Conservation (phyloP, 2,888 invertebrate genomes). For the Oasisia sp. region DNA sequence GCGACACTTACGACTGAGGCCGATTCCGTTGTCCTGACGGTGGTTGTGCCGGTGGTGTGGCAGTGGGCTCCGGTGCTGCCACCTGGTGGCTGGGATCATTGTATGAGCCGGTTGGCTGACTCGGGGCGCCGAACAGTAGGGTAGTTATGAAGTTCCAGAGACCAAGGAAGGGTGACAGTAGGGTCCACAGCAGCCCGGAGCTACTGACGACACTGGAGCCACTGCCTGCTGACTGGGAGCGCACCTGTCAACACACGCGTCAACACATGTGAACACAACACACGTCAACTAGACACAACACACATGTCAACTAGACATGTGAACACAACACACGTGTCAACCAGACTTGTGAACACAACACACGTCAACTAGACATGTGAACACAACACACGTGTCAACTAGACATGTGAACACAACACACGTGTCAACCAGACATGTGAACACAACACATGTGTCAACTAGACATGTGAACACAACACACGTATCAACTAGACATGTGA, state of each 20-base stretch:
- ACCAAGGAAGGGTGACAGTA: slow-evolving; percentile 72
- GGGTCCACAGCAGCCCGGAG: slow-evolving; percentile 70
- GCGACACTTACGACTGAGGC: slow-evolving; percentile 22
- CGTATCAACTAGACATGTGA: too few species aligned
- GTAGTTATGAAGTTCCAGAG: slow-evolving; percentile 70
- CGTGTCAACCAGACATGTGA: too few species aligned
- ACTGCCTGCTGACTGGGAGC: neutral
- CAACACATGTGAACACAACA: too few species aligned
- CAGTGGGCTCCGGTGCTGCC: neutral
- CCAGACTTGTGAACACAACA: too few species aligned
- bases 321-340: too few species aligned
- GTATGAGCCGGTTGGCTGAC: slow-evolving; percentile 20
- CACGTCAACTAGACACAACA: too few species aligned
- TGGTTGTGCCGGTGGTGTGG: neutral
- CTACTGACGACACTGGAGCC: slow-evolving; percentile 58
- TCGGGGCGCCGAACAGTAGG: slow-evolving; percentile 65
- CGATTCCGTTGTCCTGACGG: neutral
- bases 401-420: too few species aligned
- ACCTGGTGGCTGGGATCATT: neutral
- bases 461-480: too few species aligned
- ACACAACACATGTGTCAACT: too few species aligned
- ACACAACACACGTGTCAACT: too few species aligned
- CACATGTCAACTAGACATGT: too few species aligned
- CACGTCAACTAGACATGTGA: too few species aligned
- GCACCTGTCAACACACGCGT: neutral